Evolutionary conservation across 2,797 vertebrate genomes (phyloP).

Genomic region (Yasuhikotakia modesta): DNA sequence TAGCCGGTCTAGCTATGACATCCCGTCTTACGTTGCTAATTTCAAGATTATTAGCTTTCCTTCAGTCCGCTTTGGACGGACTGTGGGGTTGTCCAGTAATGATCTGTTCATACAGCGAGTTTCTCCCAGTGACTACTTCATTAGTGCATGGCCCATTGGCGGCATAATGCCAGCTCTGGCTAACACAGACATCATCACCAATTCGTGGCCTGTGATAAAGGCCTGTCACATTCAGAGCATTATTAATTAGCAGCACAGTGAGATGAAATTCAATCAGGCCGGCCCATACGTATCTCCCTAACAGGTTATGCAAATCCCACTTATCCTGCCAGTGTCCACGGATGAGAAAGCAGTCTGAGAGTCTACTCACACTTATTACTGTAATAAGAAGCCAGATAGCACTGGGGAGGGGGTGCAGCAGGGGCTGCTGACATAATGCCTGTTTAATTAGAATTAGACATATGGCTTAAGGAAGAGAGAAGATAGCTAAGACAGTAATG

Average conservation of each 20-base stretch:
- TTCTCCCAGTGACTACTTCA: slow-evolving; percentile 75
- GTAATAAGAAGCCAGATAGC: slow-evolving; percentile 89
- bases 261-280: slow-evolving; percentile 99
- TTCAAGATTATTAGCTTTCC: slow-evolving; percentile 62
- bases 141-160: slow-evolving; percentile 74
- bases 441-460: slow-evolving; percentile 97
- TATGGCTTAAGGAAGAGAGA: slow-evolving; percentile 91
- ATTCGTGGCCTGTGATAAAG: slow-evolving; percentile 98
- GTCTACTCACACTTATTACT: slow-evolving; percentile 95
- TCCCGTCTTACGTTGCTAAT: slow-evolving; percentile 23
- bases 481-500: slow-evolving; percentile 83
- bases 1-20: slow-evolving; percentile 8
- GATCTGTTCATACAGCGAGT: slow-evolving; percentile 74
- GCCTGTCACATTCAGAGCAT: slow-evolving; percentile 97
- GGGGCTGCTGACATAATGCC: slow-evolving; percentile 82
- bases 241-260: slow-evolving; percentile 99
- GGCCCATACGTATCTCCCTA: slow-evolving; percentile 95
- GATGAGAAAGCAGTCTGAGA: slow-evolving; percentile 87
- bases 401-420: slow-evolving; percentile 60
- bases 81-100: slow-evolving; percentile 73
- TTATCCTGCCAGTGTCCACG: slow-evolving; percentile 85
- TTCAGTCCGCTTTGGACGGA: slow-evolving; percentile 69
- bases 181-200: slow-evolving; percentile 99
- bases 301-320: slow-evolving; percentile 99
- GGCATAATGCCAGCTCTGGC: slow-evolving; percentile 81